These are phyloP conservation scores for Bovichtus diacanthus DNA, from an alignment of 2,797 vertebrate genomes.

Conservation along the genomic window DNA sequence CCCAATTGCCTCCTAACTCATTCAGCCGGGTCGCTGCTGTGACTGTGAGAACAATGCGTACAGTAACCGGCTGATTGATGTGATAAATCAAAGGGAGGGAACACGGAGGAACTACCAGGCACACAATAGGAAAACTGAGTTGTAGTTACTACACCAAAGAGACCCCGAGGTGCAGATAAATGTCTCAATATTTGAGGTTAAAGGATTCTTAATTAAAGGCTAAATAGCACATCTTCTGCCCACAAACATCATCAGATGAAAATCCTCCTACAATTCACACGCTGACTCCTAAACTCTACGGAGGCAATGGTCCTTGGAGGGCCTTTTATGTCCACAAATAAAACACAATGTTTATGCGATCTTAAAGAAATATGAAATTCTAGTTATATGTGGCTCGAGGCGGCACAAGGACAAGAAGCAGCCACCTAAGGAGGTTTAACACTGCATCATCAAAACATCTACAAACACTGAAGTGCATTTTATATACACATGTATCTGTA, in stretches of 20 bases:
- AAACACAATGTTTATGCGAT: constrained; percentile 33
- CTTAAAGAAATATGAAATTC: constrained; percentile 37
- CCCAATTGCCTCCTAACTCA: constrained; percentile 57
- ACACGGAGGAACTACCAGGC: constrained; percentile 18
- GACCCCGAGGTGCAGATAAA: constrained; percentile 46
- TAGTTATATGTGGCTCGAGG: constrained; percentile 12
- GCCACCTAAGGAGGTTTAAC: not conserved
- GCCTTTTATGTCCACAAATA: constrained; percentile 45
- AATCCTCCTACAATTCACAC: constrained; percentile 33
- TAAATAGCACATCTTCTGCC: constrained; percentile 38
- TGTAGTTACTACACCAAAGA: constrained; percentile 41
- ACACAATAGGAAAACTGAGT: constrained; percentile 42
- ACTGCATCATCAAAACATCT: not conserved
- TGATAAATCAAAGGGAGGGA: constrained; percentile 49
- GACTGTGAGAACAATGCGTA: constrained; percentile 60
- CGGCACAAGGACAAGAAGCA: not conserved
- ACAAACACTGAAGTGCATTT: not conserved
- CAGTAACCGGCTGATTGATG: constrained; percentile 58
- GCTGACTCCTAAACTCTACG: constrained; percentile 15
- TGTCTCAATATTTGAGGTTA: constrained; percentile 29
- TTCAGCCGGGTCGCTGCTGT: constrained; percentile 37
- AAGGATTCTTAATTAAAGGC: constrained; percentile 53
- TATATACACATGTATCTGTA: not conserved
- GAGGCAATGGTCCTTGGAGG: constrained; percentile 23
- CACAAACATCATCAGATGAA: constrained; percentile 19